Conservation (phyloP, 2,797 vertebrate species). For the Rousettus madagascariensis region DNA sequence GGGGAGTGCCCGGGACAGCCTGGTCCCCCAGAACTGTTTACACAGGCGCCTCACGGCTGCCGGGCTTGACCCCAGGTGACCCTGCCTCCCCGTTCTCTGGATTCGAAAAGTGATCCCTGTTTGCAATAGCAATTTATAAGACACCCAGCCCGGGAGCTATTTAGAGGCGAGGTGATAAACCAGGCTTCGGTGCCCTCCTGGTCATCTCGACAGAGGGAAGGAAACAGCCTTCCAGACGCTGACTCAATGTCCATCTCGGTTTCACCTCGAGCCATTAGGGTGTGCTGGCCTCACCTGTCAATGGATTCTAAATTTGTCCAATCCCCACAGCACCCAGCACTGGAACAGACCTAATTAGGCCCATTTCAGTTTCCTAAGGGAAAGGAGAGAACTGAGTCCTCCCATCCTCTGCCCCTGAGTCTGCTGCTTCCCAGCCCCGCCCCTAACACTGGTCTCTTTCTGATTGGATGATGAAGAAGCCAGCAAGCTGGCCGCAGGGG, state of each 20-base stretch:
- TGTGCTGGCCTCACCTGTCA: slow-evolving; percentile 50
- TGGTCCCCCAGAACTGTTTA: background rate
- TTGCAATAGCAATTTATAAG: slow-evolving; percentile 47
- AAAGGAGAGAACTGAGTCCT: background rate
- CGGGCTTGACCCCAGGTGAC: slow-evolving; percentile 35
- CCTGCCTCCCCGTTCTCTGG: background rate
- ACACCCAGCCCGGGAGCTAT: slow-evolving; percentile 68
- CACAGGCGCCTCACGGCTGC: background rate
- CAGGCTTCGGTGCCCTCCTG: background rate
- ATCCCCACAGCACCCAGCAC: background rate
- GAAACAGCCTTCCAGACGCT: slow-evolving; percentile 49
- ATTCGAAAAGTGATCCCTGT: slow-evolving; percentile 64
- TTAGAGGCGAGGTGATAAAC: slow-evolving; percentile 69
- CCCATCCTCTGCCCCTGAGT: background rate
- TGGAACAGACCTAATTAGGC: slow-evolving; percentile 63
- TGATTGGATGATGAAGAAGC: background rate
- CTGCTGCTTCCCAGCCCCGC: background rate
- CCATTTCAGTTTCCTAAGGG: slow-evolving; percentile 61
- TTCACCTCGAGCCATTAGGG: slow-evolving; percentile 42
- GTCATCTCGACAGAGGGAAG: background rate
- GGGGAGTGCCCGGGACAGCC: background rate
- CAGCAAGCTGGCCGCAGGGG: background rate
- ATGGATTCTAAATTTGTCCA: slow-evolving; percentile 70
- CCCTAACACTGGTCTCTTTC: background rate
- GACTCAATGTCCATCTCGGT: slow-evolving; percentile 62